Evolutionary conservation across 2,888 invertebrate species (phyloP).

Genomic region (Tetropium fuscum): DNA sequence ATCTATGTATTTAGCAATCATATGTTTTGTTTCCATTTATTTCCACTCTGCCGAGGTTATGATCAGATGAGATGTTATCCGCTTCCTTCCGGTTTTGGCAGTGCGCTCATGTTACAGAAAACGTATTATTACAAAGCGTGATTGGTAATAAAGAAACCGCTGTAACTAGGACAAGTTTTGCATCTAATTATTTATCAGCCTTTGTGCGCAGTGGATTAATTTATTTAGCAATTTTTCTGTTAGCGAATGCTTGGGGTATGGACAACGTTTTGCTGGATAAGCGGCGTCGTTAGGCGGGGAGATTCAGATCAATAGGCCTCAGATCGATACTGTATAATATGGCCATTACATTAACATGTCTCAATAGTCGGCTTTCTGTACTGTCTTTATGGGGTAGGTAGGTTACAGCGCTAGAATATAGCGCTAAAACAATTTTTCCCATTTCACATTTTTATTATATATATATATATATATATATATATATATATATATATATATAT

Average conservation of each 20-base stretch:
- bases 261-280: too few species aligned
- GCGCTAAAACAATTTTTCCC: too few species aligned
- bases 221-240: too few species aligned
- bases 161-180: slow-evolving; percentile 51
- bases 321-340: slow-evolving; percentile 47
- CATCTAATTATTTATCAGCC: slow-evolving; percentile 52
- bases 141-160: slow-evolving; percentile 54
- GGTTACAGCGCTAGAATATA: too few species aligned
- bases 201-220: too few species aligned
- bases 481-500: too few species aligned
- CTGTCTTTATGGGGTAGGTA: slow-evolving; percentile 24
- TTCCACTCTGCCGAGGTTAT: slow-evolving; percentile 48
- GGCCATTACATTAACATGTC: slow-evolving; percentile 43
- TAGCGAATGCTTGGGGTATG: too few species aligned
- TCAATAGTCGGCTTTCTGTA: slow-evolving; percentile 33
- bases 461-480: too few species aligned
- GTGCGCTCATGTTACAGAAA: slow-evolving; percentile 55
- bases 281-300: too few species aligned
- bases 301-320: slow-evolving; percentile 39
- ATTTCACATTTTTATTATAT: too few species aligned
- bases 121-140: slow-evolving; percentile 55
- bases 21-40: slow-evolving; percentile 58
- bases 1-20: slow-evolving; percentile 51
- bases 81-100: slow-evolving; percentile 57
- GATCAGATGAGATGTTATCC: slow-evolving; percentile 59